Evolutionary conservation across 1,140 invertebrate genomes (phyloP), one percentile per base, ranked within the genome.

Genomic region (Sycophila sp.): DNA sequence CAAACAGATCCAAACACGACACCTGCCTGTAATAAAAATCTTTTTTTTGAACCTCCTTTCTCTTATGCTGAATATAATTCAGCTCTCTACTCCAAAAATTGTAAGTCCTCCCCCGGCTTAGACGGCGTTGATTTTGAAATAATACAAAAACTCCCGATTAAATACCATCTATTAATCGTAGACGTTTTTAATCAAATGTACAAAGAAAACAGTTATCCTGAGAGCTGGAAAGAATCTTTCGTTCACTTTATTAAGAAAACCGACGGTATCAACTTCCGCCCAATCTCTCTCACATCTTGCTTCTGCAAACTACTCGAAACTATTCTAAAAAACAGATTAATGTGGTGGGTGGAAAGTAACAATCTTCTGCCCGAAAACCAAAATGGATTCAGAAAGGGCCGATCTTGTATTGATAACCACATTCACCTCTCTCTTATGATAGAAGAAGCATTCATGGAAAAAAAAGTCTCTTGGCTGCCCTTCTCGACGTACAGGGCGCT

Each of bases 241-340:
- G 38, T 73, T 11, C 24, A 63, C 28, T 59, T 72, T 15, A 69
- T 74, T n/a, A 40, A 49, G 11, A 75, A 70, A 55, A 49, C 47
- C 17, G 53, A 47, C 32, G 42, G 53, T 26, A 63, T 62, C 32
- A 36, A 28, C 6, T 47, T 53, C 0, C 53, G 71, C 53, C 70
- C 70, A 13, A 72, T 73, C 1, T 22, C 67, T 0, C 22, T 75
- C 11, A 64, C 67, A 1, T 69, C 55, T 22, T 65, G 49, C 10
- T 2, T 76, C 4, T 47, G 49, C 7, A 76, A 73, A 64, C 17
- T 72, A 0, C 66, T 76, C 11, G 69, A 73, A 58, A 71, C 40
- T 53, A 62, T 75, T 4, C 10, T 73, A 4, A 65, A 73, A 34
- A 49, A 56, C 11, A 45, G 72, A 63, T 36, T 76, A 1, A 30